Conservation (phyloP, 2,888 invertebrate genomes). For the Sympetrum striolatum region DNA sequence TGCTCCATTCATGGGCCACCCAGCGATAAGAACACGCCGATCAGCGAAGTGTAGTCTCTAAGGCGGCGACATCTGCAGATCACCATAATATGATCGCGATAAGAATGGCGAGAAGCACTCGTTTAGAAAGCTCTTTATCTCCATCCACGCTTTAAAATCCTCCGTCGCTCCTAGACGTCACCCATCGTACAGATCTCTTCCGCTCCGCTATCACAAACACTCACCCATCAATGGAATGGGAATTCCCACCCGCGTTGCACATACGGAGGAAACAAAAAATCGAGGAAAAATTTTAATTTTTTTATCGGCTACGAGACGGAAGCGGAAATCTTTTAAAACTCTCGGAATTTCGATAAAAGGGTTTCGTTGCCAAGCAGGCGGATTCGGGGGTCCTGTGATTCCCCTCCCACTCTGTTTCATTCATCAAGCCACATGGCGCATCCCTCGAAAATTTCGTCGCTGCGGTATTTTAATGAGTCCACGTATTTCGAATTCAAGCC, state of each 20-base stretch:
- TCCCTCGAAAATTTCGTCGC: no score
- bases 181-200: background rate
- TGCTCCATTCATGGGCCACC: background rate
- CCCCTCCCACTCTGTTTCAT: no score
- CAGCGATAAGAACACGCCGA: background rate
- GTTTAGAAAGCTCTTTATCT: background rate
- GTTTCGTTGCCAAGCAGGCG: background rate
- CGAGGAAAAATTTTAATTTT: background rate
- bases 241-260: background rate
- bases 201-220: background rate
- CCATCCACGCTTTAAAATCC: background rate
- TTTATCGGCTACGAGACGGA: background rate
- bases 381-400: background rate
- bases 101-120: background rate
- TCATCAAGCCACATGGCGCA: no score
- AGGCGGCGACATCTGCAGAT: background rate
- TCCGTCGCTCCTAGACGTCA: background rate
- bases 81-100: background rate
- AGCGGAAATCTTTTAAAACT: background rate
- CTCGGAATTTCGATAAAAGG: background rate
- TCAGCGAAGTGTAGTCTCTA: no score
- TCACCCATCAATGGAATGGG: background rate
- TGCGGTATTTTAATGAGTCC: no score
- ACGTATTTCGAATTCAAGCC: no score
- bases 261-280: background rate